phyloP scores from a whole-genome alignment of 1,140 invertebrate genomes.

The Pseudomyrmex sp. region DNA sequence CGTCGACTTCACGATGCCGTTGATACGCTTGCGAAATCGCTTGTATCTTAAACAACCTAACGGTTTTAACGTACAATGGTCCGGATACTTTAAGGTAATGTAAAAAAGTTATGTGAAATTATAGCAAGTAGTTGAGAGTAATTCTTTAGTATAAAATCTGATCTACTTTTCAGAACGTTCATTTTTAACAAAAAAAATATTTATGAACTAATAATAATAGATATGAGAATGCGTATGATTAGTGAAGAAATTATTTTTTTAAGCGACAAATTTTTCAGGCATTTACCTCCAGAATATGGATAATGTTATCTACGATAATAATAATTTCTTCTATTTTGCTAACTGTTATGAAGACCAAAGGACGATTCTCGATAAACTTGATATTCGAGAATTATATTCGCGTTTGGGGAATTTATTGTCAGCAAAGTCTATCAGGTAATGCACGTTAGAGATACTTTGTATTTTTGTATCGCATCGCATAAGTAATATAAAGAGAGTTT shows the following conservation, averaged over 20 bases:
- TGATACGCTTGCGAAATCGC: conserved; percentile 64
- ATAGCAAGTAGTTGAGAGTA: no score
- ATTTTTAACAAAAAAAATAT: no score
- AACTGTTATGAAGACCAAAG: conserved; percentile 67
- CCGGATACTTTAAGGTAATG: conserved; percentile 72
- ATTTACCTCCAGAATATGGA: conserved; percentile 67
- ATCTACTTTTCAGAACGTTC: no score
- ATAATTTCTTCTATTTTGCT: conserved; percentile 62
- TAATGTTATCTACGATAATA: conserved; percentile 61
- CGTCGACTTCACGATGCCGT: conserved; percentile 76
- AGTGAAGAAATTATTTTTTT: conserved; percentile 1
- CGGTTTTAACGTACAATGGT: conserved; percentile 68
- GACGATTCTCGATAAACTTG: not conserved
- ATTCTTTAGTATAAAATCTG: no score
- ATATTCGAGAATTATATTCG: conserved; percentile 65
- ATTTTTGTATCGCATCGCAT: not conserved
- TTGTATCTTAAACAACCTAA: conserved; percentile 71
- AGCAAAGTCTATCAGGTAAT: conserved; percentile 76
- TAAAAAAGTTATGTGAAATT: no score
- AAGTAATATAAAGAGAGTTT: no score
- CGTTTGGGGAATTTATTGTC: conserved; percentile 76
- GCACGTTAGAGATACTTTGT: not conserved
- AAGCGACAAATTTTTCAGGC: conserved; percentile 49
- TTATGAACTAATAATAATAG: no score
- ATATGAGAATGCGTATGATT: not conserved